A percentile compares a stretch with the other conserved stretches of the same genome.
These are phyloP conservation scores for Trinectes maculatus DNA, from an alignment of 2,113 vertebrate species.

Conservation along the genomic window DNA sequence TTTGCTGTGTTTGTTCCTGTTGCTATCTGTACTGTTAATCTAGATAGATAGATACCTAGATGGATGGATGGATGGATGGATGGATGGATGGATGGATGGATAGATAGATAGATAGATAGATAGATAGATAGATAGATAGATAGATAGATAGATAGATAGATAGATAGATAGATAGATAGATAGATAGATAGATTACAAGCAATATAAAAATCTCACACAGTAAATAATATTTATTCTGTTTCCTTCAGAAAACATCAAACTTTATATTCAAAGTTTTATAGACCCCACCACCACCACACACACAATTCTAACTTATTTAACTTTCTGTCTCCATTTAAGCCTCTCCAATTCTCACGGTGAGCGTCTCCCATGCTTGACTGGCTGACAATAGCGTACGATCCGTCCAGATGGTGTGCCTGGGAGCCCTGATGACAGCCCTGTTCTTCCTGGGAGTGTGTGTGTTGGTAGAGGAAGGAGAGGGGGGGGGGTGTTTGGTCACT, in stretches of 20 bases:
- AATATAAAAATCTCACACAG: neutral
- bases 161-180: no score
- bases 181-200: no score
- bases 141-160: no score
- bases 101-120: no score
- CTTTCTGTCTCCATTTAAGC: constrained; percentile 70
- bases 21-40: no score
- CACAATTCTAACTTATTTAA: constrained; percentile 45
- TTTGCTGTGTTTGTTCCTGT: no score
- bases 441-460: constrained; percentile 59
- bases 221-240: neutral
- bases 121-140: no score
- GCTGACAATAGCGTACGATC: constrained; percentile 64
- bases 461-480: constrained; percentile 15
- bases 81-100: no score
- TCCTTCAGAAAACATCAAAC: neutral
- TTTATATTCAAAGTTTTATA: constrained; percentile 30
- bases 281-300: constrained; percentile 8
- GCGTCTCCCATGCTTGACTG: constrained; percentile 67
- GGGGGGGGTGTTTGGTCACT: constrained; percentile 48
- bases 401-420: constrained; percentile 82
- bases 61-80: no score
- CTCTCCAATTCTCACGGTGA: constrained; percentile 74
- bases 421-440: constrained; percentile 66
- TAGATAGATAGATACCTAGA: no score